Base-by-base conservation (phyloP, 2,797 vertebrate genomes). In the Acanthopagrus latus region DNA sequence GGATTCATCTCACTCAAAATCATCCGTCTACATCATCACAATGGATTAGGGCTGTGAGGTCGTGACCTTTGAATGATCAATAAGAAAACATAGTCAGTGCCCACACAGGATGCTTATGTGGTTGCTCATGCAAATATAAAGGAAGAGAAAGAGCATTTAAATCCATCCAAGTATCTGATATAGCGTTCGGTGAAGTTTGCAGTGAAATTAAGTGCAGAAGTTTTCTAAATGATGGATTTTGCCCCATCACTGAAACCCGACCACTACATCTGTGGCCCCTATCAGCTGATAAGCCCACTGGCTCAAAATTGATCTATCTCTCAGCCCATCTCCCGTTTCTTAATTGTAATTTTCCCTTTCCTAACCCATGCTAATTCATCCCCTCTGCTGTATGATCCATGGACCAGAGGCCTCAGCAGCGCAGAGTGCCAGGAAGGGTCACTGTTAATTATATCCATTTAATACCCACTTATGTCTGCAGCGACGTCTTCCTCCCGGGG, bases 361-460 rank as follows among this genome's bases (percentile, higher is more conserved):
- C 89, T 90, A 87, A 88, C 90, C 91, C 83, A 94, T 95, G 93
- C 91, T 94, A 95, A 95, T 95, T 93, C 88, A 55, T 80, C 78
- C 86, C 72, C 82, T 81, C 83, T 90, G 91, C 93, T 93, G 91
- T 94, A 94, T 91, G 93, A 95, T 92, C 88, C 91, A 92, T 91
- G 86, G 89, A 92, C 82, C 81, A 52, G 71, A 74, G 89, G 90
- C 91, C 88, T 88, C 64, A 0, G 87, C 90, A 73, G 89, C 82
- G 18, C 89, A 88, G 85, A 91, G 92, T 94, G 94, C 92, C 94
- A 94, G 92, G 80, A 89, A 89, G 93, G 95, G 95, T 96, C 95
- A 96, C 95, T 95, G 94, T 96, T 95, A 95, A 94, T 96, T 96
- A 95, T 95, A 95, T 94, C 95, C 95, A 95, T 96, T 95, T 96